These are phyloP conservation scores for Melinaea menophilus DNA, from an alignment of 2,888 invertebrate genomes.

Conservation along the genomic window DNA sequence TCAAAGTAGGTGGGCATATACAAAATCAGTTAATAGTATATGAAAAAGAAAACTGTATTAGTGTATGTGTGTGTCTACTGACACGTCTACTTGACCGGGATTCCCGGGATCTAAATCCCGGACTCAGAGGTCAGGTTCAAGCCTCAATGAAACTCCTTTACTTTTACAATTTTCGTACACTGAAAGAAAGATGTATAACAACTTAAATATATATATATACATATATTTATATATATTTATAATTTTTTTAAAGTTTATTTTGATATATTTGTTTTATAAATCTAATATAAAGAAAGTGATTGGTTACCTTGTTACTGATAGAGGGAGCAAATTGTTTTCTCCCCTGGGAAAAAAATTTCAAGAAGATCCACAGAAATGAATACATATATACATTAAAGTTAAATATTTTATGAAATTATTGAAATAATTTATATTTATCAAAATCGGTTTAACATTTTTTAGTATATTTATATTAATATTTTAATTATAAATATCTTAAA, in stretches of 20 bases:
- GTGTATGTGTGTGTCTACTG: constrained; percentile 32
- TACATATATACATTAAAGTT: background rate
- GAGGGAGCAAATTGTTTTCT: constrained; percentile 20
- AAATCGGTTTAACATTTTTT: too few relatives aligned
- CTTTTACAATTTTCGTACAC: background rate
- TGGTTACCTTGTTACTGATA: constrained; percentile 13
- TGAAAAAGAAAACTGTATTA: constrained; percentile 13
- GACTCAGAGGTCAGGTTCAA: constrained; percentile 35
- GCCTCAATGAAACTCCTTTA: constrained; percentile 16
- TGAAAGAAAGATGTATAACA: background rate
- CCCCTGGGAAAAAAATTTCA: background rate
- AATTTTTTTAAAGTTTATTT: background rate
- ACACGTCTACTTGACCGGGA: constrained; percentile 36
- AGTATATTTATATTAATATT: too few relatives aligned
- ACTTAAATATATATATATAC: constrained; percentile 1
- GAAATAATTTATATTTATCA: too few relatives aligned
- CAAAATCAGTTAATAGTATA: constrained; percentile 9
- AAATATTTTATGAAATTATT: too few relatives aligned
- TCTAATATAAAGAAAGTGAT: constrained; percentile 3
- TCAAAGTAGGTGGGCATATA: background rate
- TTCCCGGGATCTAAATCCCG: constrained; percentile 29
- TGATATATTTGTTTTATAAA: constrained; percentile 9
- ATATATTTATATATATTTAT: background rate
- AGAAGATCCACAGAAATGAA: background rate
- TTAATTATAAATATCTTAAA: too few relatives aligned